phyloP scores from a whole-genome alignment of 2,113 vertebrate genomes.

The Todiramphus chloris region DNA sequence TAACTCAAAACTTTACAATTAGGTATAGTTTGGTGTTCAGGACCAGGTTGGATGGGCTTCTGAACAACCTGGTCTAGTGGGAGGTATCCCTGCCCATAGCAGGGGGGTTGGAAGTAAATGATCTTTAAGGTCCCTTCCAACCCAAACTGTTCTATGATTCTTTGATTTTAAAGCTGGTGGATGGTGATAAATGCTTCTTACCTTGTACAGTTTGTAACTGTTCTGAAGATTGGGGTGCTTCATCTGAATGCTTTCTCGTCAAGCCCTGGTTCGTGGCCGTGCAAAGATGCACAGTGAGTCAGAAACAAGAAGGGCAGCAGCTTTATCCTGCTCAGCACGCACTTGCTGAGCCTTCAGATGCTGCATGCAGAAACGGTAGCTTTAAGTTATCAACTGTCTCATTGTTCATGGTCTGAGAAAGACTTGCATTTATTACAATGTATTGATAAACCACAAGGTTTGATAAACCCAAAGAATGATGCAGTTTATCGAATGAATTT shows the following conservation, averaged over 20 bases:
- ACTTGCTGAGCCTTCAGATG: not conserved
- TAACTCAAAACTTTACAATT: not conserved
- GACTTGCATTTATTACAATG: not conserved
- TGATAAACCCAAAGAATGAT: not conserved
- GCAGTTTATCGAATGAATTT: not conserved
- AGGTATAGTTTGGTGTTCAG: too few relatives aligned
- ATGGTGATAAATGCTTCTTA: not conserved
- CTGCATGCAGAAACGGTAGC: not conserved
- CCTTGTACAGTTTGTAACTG: not conserved
- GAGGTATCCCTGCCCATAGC: too few relatives aligned
- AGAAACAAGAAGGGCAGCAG: not conserved
- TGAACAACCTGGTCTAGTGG: too few relatives aligned
- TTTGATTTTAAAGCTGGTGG: not conserved
- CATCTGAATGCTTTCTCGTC: not conserved
- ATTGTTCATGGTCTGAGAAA: not conserved
- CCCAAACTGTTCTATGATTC: too few relatives aligned
- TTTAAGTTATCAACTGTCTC: not conserved
- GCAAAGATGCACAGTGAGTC: not conserved
- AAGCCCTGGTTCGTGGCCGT: not conserved
- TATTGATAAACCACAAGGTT: not conserved
- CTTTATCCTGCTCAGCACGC: not conserved
- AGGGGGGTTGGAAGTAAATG: too few relatives aligned
- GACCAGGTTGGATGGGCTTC: too few relatives aligned
- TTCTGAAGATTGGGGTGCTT: not conserved
- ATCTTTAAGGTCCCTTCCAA: too few relatives aligned